A percentile compares a stretch with the other conserved stretches of the same genome.
These are phyloP conservation scores for Hippocampus abdominalis DNA, from an alignment of 2,113 vertebrate genomes.

Conservation along the genomic window DNA sequence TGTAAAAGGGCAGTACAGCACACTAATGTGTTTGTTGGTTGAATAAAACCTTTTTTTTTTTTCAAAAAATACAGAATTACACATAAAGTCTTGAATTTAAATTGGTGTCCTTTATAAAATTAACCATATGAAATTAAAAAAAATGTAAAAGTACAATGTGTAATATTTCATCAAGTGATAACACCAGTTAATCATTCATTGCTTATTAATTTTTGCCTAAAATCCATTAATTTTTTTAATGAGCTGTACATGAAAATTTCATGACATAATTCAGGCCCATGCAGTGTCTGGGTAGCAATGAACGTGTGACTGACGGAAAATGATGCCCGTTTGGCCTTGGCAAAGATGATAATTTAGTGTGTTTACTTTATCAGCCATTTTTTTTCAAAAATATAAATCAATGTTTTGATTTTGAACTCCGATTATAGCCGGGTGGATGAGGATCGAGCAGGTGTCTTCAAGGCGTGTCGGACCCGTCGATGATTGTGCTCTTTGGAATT, in stretches of 20 bases:
- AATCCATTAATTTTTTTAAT: background rate
- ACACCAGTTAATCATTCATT: background rate
- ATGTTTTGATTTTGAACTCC: constrained; percentile 3
- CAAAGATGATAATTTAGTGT: background rate
- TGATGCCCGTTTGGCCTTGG: background rate
- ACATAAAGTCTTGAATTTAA: no score
- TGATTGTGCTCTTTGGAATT: constrained; percentile 50
- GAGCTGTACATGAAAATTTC: background rate
- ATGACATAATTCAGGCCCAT: background rate
- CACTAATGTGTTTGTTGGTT: no score
- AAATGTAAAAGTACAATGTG: no score
- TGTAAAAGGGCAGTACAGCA: no score
- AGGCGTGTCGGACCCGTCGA: constrained; percentile 34
- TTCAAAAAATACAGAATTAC: no score
- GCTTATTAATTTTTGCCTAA: background rate
- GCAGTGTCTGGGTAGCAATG: background rate
- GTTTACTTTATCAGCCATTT: background rate
- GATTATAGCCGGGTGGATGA: background rate
- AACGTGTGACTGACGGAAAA: background rate
- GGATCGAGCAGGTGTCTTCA: background rate
- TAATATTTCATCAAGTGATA: background rate
- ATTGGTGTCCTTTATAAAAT: no score
- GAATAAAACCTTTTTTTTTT: no score
- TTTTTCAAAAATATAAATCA: background rate
- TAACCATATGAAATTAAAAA: no score